phyloP scores from a whole-genome alignment of 1,140 invertebrate species.

The Rhagoletis pomonella region DNA sequence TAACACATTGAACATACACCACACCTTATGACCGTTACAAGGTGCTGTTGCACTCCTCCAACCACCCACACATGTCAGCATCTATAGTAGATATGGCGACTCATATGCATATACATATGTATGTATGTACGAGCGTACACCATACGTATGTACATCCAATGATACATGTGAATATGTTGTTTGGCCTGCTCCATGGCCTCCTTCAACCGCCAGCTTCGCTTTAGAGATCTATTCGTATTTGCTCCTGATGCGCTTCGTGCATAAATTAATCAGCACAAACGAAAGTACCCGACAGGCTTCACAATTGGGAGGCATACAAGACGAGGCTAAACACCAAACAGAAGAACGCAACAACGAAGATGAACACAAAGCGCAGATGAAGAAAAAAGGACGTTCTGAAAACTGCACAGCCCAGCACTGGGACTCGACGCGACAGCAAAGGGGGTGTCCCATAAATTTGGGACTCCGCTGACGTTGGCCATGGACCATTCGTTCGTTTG shows the following conservation, averaged over 20 bases:
- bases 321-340: not conserved
- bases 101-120: not conserved
- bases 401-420: not conserved
- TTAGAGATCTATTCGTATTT: conserved; percentile 17
- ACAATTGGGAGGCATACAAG: conserved; percentile 2
- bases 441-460: conserved; percentile 36
- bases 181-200: not conserved
- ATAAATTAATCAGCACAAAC: conserved; percentile 42
- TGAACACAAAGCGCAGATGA: conserved; percentile 6
- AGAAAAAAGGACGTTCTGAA: conserved; percentile 8
- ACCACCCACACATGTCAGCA: not conserved
- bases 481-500: conserved; percentile 50
- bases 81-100: not conserved
- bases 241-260: conserved; percentile 47
- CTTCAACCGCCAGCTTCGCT: conserved; percentile 2
- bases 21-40: not conserved
- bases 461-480: conserved; percentile 23
- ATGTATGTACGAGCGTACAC: not conserved
- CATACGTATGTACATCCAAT: not conserved
- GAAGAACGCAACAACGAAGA: not conserved
- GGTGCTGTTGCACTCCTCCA: not conserved
- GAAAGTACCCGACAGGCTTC: conserved; percentile 19
- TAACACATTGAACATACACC: not conserved
- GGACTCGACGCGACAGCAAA: not conserved
- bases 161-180: too few species aligned